Evolutionary conservation across 2,888 invertebrate species (phyloP), one percentile per base, ranked within the genome.

Genomic region (Macropis europaea): DNA sequence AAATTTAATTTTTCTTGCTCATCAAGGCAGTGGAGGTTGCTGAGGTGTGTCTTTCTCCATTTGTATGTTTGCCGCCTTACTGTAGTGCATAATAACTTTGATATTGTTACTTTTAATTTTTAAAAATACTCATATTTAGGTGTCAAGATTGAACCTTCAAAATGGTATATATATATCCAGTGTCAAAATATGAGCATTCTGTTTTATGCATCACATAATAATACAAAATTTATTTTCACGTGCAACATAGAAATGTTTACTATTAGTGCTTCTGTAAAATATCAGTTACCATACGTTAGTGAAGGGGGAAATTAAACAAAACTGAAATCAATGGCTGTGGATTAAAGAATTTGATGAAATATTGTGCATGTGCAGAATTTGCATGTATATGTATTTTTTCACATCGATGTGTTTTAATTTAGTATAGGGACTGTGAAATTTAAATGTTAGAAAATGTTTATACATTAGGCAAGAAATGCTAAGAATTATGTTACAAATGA

Each of bases 21-120:
- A 84, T 87, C 83, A 86, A 91, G 91, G 91, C 91, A 84, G 86
- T 90, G 91, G 91, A 92, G 84, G 92, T 92, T 82, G 91, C 91
- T 85, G 91, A 92, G 89, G 92, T 92, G 90, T 91, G 92, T 91
- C 84, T 79, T 79, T 81, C 78, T 52, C 52, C 47, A 72, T 77
- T 48, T 76, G 72, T 81, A 62, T 17, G 73, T 53, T 57, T 78
- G 62, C 63, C 64, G 63, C 68, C 56, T 54, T 66, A 52, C 56
- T 62, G 57, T 77, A 81, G 57, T 61, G 61, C 38, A 74, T 70
- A 47, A 34, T 38, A 52, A 26, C 47, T 48, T 15, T 22, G 3
- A 56, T 24, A 48, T 36, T 38, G 9, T 43, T 22, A 56, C 36
- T 30, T 57, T 50, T 56, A 32, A 17, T 42, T 42, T 36, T 36